Base-by-base conservation (phyloP, 2,113 vertebrate genomes). In the Barnardius zonarius region DNA sequence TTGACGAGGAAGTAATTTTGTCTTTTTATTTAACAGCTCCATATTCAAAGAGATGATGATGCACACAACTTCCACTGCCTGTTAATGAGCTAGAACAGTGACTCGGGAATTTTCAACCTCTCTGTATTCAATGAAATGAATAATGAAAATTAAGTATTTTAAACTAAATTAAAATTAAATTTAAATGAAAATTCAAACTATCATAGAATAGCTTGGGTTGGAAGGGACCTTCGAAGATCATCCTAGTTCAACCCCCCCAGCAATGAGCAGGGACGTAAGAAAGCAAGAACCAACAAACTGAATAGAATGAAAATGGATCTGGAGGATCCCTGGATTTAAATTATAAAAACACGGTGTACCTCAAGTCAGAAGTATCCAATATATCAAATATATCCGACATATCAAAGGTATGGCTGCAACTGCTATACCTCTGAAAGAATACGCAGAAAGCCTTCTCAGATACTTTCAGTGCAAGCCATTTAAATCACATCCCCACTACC, bases 31-130 rank as follows among this genome's bases (percentile, higher is more conserved):
- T 87, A 85, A 74, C 11, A 48, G 49, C 24, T 48, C 15, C 52
- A 6, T 41, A 84, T 81, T 84, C n/a, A 62, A 84, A 92, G 67
- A 86, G 44, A 79, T 55, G 46, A 86, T 63, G 81, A 90, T 54
- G 73, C 51, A 79, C 7, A 57, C 41, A 77, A 68, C 27, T 90
- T 95, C 37, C 35, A 85, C 39, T 28, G 55, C 39, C 54, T 30
- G 64, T 67, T 83, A 94, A 93, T 30, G 68, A 86, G 72, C 59
- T 49, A 7, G 9, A 87, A 81, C 41, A 84, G 43, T 22, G 63
- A 61, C 44, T 76, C 19, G n/a, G 74, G 83, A 82, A 77, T 92
- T 86, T 93, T 62, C 70, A 97, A 61, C 83, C 13, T 86, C 76
- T 31, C 3, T n/a, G 16, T 28, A 78, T 62, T 77, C 64, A 78